A percentile compares a stretch with the other conserved stretches of the same genome.
Conservation (phyloP, 2,888 invertebrate species). For the Coleophora flavipennella region DNA sequence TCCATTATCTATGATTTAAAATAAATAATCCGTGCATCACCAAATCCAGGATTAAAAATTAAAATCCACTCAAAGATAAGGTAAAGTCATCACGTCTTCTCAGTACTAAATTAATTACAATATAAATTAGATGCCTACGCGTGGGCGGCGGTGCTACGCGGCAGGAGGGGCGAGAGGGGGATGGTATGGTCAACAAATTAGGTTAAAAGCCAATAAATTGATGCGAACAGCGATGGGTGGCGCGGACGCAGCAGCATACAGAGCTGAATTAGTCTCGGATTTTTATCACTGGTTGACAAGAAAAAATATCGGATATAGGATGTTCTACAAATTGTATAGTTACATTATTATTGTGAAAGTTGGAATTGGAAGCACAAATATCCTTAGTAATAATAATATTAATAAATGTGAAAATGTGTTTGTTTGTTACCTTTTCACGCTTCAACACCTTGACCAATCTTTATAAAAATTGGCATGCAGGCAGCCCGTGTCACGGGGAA, state of each 20-base stretch:
- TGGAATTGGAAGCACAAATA: too few relatives aligned
- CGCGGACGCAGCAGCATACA: constrained; percentile 49
- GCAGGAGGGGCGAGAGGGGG: constrained; percentile 17
- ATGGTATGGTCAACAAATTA: constrained; percentile 58
- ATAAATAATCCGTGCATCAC: constrained; percentile 23
- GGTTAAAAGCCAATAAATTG: constrained; percentile 71
- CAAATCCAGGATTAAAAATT: constrained; percentile 41
- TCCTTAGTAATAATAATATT: too few relatives aligned
- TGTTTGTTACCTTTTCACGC: too few relatives aligned
- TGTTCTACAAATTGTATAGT: constrained; percentile 29
- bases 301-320: constrained; percentile 48
- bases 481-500: too few relatives aligned
- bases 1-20: too few relatives aligned
- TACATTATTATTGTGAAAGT: too few relatives aligned
- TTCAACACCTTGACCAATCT: too few relatives aligned
- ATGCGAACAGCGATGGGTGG: constrained; percentile 65
- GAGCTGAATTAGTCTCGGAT: constrained; percentile 62
- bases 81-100: constrained; percentile 21
- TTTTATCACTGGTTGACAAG: constrained; percentile 64
- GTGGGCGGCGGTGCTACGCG: constrained; percentile 33
- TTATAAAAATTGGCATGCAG: too few relatives aligned
- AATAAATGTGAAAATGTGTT: too few relatives aligned
- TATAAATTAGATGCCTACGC: constrained; percentile 30
- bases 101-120: constrained; percentile 45
- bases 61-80: constrained; percentile 38